phyloP scores from a whole-genome alignment of 2,113 vertebrate species.

The Phainopepla nitens region DNA sequence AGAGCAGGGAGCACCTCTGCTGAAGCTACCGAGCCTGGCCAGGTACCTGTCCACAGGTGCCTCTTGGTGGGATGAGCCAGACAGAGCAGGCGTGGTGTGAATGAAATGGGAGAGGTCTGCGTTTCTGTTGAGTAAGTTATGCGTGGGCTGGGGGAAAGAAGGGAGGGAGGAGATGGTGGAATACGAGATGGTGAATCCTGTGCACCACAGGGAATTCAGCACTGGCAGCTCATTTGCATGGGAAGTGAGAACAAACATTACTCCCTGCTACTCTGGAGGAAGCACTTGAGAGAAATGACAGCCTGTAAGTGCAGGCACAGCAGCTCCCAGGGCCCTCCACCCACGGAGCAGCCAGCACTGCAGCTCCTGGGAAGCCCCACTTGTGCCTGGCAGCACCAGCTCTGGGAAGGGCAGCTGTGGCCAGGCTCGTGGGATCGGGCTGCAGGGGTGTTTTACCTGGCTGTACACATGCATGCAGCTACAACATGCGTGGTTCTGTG shows the following conservation, averaged over 20 bases:
- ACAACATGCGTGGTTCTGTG: rapidly evolving
- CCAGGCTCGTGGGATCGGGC: neutral
- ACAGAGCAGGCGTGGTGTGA: neutral
- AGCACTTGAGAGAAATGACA: neutral
- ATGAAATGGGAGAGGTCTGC: neutral
- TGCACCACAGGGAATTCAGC: neutral
- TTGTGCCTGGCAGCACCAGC: neutral
- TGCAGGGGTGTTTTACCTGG: neutral
- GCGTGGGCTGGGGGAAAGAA: neutral
- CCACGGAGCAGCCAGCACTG: neutral
- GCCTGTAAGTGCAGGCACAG: neutral
- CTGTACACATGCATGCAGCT: rapidly evolving
- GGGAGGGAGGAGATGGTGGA: neutral
- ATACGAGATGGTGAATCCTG: neutral
- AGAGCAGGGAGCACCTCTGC: rapidly evolving
- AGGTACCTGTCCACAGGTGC: neutral
- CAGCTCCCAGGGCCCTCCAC: neutral
- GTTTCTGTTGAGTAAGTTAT: neutral
- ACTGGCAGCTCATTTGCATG: neutral
- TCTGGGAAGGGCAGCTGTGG: neutral
- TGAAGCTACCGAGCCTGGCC: neutral
- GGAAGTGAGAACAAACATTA: neutral
- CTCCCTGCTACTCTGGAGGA: neutral
- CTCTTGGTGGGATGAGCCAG: neutral
- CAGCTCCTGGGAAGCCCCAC: neutral